phyloP scores from a whole-genome alignment of 1,140 invertebrate genomes.

The Drosophila saltans region DNA sequence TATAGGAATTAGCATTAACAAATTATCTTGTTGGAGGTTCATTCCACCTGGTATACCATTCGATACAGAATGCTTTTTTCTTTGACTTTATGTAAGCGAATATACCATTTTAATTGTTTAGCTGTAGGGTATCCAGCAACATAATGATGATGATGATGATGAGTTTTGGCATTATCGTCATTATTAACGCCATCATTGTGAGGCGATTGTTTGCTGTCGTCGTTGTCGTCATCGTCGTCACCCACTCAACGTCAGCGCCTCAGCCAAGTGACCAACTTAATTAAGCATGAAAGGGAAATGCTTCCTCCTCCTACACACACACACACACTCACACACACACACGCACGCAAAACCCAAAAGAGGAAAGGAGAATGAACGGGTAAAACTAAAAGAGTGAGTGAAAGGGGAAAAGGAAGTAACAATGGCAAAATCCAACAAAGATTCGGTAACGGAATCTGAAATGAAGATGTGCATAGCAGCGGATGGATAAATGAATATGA shows the following conservation, averaged over 20 bases:
- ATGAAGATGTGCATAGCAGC: slow-evolving; percentile 41
- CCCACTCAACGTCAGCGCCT: slow-evolving; percentile 72
- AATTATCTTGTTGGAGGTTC: too few species aligned
- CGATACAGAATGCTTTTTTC: too few species aligned
- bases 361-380: slow-evolving; percentile 5
- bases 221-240: slow-evolving; percentile 49
- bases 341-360: slow-evolving; percentile 4
- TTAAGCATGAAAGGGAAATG: slow-evolving; percentile 76
- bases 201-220: slow-evolving; percentile 21
- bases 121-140: slow-evolving; percentile 12
- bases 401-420: slow-evolving; percentile 6
- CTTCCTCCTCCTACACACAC: slow-evolving; percentile 68
- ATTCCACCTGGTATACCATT: too few species aligned
- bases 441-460: slow-evolving; percentile 24
- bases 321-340: slow-evolving; percentile 32
- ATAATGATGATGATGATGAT: slow-evolving; percentile 51
- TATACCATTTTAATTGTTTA: background rate
- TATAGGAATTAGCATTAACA: too few species aligned
- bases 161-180: slow-evolving; percentile 50
- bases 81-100: too few species aligned
- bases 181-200: slow-evolving; percentile 45
- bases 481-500: background rate
- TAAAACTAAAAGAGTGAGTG: slow-evolving; percentile 20
- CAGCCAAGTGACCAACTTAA: slow-evolving; percentile 76
- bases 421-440: slow-evolving; percentile 18